Percentiles rank a stretch among this genome's conserved stretches.
Conservation (phyloP, 2,113 vertebrate genomes). For the Salvelinus fontinalis region DNA sequence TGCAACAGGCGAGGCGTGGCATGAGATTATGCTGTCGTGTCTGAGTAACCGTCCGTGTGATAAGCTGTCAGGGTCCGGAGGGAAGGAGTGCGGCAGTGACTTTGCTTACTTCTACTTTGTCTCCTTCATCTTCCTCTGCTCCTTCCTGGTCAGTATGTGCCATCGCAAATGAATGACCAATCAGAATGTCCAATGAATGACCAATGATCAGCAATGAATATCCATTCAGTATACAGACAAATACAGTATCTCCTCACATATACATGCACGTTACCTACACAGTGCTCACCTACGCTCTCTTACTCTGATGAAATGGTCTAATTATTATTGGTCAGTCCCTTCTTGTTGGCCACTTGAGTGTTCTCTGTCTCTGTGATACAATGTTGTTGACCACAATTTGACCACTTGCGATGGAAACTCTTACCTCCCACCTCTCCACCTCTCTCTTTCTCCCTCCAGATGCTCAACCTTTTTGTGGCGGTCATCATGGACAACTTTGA, state of each 20-base stretch:
- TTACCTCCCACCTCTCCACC: not conserved
- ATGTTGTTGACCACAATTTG: no score
- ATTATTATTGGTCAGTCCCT: no score
- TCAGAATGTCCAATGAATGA: no score
- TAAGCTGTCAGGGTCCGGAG: slow-evolving; percentile 70
- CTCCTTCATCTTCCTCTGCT: slow-evolving; percentile 99
- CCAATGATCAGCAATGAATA: no score
- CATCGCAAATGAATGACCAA: no score
- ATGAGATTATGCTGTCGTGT: slow-evolving; percentile 96
- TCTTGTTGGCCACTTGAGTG: no score
- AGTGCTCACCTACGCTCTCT: no score
- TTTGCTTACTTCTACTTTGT: slow-evolving; percentile 99
- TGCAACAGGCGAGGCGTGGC: slow-evolving; percentile 97
- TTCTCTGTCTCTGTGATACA: no score
- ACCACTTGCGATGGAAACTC: not conserved
- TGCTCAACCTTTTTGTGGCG: slow-evolving; percentile 97
- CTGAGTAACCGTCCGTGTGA: slow-evolving; percentile 86
- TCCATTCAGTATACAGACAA: no score
- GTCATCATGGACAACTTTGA: slow-evolving; percentile 99
- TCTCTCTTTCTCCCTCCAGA: slow-evolving; percentile 68
- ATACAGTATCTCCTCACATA: no score
- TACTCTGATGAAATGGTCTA: no score
- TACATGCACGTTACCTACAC: no score
- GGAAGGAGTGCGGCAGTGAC: slow-evolving; percentile 90
- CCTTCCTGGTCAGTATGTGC: slow-evolving; percentile 87